phyloP scores from a whole-genome alignment of 2,888 invertebrate genomes.

The Drosophila flavopinicola region DNA sequence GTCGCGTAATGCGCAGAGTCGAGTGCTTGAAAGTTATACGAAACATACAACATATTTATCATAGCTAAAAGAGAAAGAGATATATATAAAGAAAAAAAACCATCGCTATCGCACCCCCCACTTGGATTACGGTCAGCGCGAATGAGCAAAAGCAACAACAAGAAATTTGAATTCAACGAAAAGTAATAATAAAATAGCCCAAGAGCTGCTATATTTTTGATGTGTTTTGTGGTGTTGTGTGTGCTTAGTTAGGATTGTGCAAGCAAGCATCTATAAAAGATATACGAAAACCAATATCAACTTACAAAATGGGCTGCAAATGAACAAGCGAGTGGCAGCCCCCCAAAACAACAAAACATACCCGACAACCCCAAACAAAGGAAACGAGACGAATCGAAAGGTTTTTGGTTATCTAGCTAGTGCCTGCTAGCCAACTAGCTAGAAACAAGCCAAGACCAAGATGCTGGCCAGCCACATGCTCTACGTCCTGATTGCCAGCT shows the following conservation, averaged over 20 bases:
- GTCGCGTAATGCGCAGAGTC: conserved; percentile 55
- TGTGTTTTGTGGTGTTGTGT: conserved; percentile 40
- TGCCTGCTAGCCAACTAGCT: conserved; percentile 40
- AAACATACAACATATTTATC: conserved; percentile 56
- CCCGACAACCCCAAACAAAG: conserved; percentile 6
- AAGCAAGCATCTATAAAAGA: conserved; percentile 61
- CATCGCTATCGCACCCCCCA: conserved; percentile 71
- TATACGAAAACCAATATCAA: conserved; percentile 42
- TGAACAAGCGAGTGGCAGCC: conserved; percentile 50
- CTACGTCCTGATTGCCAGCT: conserved; percentile 82
- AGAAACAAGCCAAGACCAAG: conserved; percentile 49
- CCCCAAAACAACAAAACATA: conserved; percentile 22
- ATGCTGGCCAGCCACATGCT: conserved; percentile 75
- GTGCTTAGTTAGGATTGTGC: conserved; percentile 60
- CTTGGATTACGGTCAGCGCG: conserved; percentile 83
- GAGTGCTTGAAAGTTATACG: conserved; percentile 51
- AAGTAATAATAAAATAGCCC: conserved; percentile 34
- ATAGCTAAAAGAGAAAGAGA: conserved; percentile 39
- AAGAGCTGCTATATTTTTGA: conserved; percentile 31
- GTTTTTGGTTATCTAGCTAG: conserved; percentile 22
- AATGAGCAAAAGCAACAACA: conserved; percentile 52
- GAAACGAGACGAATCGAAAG: conserved; percentile 4
- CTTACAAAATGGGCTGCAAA: conserved; percentile 64
- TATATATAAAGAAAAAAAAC: conserved; percentile 22
- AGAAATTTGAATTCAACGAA: conserved; percentile 56